phyloP scores from a whole-genome alignment of 1,140 invertebrate species.

The Megalonaias nervosa region DNA sequence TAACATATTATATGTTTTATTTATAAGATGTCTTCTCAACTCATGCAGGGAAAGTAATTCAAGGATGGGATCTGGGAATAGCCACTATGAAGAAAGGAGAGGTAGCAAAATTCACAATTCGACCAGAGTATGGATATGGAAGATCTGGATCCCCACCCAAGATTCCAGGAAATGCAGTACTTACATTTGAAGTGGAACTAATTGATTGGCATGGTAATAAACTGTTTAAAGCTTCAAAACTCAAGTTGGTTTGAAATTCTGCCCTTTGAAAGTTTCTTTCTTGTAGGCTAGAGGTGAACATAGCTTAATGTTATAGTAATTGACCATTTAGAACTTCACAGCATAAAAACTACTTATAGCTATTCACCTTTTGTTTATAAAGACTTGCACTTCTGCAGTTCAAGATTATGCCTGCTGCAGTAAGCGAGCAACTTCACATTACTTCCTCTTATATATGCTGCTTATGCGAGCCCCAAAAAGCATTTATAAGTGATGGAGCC shows the following conservation, averaged over 20 bases:
- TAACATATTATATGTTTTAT: no score
- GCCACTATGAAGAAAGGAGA: conserved; percentile 96
- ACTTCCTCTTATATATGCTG: no score
- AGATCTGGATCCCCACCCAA: conserved; percentile 85
- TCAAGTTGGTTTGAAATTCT: background rate
- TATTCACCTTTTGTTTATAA: background rate
- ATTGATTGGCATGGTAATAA: conserved; percentile 68
- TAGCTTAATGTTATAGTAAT: background rate
- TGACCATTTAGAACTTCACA: background rate
- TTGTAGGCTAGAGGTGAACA: no score
- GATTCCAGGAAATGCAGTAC: conserved; percentile 91
- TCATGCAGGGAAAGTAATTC: conserved; percentile 83
- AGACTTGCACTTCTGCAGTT: background rate
- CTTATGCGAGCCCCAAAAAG: no score
- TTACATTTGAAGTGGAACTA: conserved; percentile 87
- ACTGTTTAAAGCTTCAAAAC: background rate
- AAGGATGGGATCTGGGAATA: conserved; percentile 96
- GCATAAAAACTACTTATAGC: background rate
- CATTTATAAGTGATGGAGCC: no score
- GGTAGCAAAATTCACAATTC: conserved; percentile 86
- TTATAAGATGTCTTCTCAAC: background rate
- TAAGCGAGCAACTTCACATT: no score
- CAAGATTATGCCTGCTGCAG: background rate
- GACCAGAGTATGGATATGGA: conserved; percentile 94
- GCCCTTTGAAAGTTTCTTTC: no score